Evolutionary conservation across 2,113 vertebrate species (phyloP).

Genomic region (Leptobrachium ailaonicum): DNA sequence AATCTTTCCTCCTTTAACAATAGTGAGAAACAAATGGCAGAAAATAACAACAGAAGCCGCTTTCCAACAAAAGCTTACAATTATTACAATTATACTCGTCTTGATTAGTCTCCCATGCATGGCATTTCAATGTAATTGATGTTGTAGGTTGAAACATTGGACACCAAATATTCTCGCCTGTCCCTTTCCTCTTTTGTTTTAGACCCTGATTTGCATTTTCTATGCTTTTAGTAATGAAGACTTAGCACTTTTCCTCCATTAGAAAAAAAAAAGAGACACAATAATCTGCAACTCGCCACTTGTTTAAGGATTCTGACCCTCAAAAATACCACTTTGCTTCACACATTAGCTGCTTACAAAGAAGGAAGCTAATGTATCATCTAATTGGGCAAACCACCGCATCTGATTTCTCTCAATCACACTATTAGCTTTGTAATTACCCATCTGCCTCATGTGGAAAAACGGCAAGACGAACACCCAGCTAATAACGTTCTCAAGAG

Average conservation of each 20-base stretch:
- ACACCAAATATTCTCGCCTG: constrained; percentile 89
- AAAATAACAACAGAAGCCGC: constrained; percentile 82
- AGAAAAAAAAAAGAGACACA: constrained; percentile 82
- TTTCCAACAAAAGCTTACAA: constrained; percentile 86
- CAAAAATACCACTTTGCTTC: constrained; percentile 98
- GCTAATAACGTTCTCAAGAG: constrained; percentile 99
- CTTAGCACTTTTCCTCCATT: constrained; percentile 96
- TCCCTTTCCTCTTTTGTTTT: constrained; percentile 86
- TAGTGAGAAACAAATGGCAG: constrained; percentile 83
- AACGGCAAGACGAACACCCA: constrained; percentile 94
- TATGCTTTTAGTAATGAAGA: constrained; percentile 96
- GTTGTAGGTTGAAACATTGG: constrained; percentile 90
- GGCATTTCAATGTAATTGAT: constrained; percentile 91
- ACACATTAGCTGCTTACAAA: constrained; percentile 99
- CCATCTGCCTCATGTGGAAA: constrained; percentile 98
- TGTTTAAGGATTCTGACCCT: constrained; percentile 98
- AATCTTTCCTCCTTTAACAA: constrained; percentile 72
- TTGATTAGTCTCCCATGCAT: constrained; percentile 87
- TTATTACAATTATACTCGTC: constrained; percentile 88
- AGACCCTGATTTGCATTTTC: constrained; percentile 84
- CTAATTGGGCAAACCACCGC: constrained; percentile 99
- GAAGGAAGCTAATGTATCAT: constrained; percentile 99
- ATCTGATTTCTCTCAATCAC: constrained; percentile 99
- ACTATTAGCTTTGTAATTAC: constrained; percentile 99
- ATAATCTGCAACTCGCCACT: constrained; percentile 88